Evolutionary conservation across 92 coral and sea anemone species (phyloP), one percentile per base, ranked within the genome.

Genomic region (Porites evermanni): DNA sequence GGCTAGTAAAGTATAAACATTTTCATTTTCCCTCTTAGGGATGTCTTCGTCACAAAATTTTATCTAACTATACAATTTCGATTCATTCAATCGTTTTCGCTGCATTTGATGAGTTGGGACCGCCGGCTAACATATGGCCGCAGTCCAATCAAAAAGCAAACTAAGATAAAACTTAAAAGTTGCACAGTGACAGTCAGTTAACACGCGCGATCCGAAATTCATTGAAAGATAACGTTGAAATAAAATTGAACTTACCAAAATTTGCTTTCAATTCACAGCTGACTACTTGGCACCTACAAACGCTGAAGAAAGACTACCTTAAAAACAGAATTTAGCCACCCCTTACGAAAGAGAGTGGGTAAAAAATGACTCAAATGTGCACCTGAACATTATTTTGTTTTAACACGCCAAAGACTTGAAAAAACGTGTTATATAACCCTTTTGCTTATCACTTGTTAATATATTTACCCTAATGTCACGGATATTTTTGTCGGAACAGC

Each of bases 401-500:
- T 23, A 7, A 8, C 23, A 24, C 8, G 17, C 18, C 53, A 26
- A 24, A 26, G 44, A 67, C 16, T 53, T 11, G 29, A 51, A 67
- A 76, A 76, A 44, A 23, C 32, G 67, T 76, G 80, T 59, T 3
- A 59, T 50, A 24, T 50, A n/a, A 12, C 47, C 7, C 58, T 75
- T 51, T 29, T 76, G 17, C 24, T 11, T 21, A 7, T 21, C 72
- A 21, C 16, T 67, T 12, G 7, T 59, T 56, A 59, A 67, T 59
- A 23, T 58, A 76, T 76, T 76, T 76, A 44, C 80, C 26, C 67
- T 76, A 10, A 76, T 60, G 61, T 13, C 32, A 16, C 80, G 80
- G 80, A 76, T 59, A 56, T n/a, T 59, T 75, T 59, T 76, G 80
- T 76, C 80, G 80, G 80, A 76, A 44, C 32, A 21, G 29, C 29